Percentiles rank a stretch among this genome's conserved stretches.
Conservation (phyloP, 2,888 invertebrate genomes). For the Clanis bilineata region DNA sequence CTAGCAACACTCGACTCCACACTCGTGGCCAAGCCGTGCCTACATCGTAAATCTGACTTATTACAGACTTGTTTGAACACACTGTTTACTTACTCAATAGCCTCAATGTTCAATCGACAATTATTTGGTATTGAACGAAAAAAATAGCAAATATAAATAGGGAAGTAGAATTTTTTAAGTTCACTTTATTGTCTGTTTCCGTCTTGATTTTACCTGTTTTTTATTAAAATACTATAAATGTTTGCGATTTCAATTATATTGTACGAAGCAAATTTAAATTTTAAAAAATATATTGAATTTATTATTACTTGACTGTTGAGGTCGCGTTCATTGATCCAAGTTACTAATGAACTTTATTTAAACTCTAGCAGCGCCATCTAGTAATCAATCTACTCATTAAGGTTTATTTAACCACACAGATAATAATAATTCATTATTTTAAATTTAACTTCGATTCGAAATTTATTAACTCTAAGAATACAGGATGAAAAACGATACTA, state of each 20-base stretch:
- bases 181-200: background rate
- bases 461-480: background rate
- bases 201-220: background rate
- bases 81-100: background rate
- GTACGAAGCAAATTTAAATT: background rate
- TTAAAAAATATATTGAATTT: background rate
- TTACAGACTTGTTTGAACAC: background rate
- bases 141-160: background rate
- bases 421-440: no score
- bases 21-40: background rate
- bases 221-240: background rate
- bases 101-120: background rate
- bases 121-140: background rate
- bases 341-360: background rate
- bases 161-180: background rate
- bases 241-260: background rate
- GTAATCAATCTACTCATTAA: no score
- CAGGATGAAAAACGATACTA: no score
- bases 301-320: no score
- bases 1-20: background rate
- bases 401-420: no score
- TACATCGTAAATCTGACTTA: conserved; percentile 5
- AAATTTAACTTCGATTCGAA: background rate
- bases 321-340: no score
- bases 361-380: background rate